Percentiles rank a stretch among this genome's conserved stretches.
Evolutionary conservation across 1,140 invertebrate species (phyloP).

Genomic region (Drosophila simulans): DNA sequence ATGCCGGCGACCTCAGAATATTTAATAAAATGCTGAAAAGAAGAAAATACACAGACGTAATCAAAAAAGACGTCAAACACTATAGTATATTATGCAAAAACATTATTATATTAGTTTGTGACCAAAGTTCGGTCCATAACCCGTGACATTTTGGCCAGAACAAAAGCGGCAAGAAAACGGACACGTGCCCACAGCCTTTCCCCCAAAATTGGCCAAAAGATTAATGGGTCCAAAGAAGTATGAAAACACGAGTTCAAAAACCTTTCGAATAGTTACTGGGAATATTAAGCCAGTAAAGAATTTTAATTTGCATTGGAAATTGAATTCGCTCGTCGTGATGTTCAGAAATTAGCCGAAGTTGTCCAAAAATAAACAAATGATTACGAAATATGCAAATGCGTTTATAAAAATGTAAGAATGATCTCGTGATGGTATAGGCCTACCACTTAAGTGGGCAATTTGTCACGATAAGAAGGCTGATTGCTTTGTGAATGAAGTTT

Average conservation of each 20-base stretch:
- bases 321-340: constrained; percentile 19
- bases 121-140: constrained; percentile 29
- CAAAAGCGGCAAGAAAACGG: constrained; percentile 17
- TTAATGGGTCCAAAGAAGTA: constrained; percentile 25
- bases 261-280: constrained; percentile 4
- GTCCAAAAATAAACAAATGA: constrained; percentile 6
- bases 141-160: constrained; percentile 55
- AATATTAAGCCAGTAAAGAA: constrained; percentile 12
- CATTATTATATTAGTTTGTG: constrained; percentile 5
- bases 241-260: constrained; percentile 42
- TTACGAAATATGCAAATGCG: constrained; percentile 35
- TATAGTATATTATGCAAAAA: constrained; percentile 21
- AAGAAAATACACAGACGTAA: constrained; percentile 35
- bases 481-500: background rate
- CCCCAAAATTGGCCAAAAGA: constrained; percentile 23
- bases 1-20: constrained; percentile 70
- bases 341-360: constrained; percentile 30
- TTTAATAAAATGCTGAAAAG: constrained; percentile 41
- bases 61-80: constrained; percentile 20
- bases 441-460: constrained; percentile 32
- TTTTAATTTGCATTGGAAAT: constrained; percentile 49
- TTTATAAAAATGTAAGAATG: constrained; percentile 18
- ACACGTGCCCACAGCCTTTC: constrained; percentile 35
- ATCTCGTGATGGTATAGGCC: constrained; percentile 4
- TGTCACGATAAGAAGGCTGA: constrained; percentile 35